phyloP scores from a whole-genome alignment of 2,797 vertebrate species.

The Rhabdophis nuchalis region DNA sequence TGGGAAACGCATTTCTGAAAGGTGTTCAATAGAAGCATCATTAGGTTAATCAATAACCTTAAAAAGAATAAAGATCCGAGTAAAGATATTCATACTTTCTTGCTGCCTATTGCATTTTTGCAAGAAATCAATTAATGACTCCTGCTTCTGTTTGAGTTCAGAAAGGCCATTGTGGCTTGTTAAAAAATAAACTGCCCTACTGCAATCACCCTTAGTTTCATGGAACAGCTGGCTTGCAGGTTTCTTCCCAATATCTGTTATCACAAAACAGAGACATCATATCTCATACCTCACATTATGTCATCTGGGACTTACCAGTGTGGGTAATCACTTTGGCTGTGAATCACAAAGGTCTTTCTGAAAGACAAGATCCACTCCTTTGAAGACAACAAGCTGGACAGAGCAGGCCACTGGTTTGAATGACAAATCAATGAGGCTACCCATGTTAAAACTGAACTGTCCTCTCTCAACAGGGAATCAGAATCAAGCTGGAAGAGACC shows the following conservation, averaged over 20 bases:
- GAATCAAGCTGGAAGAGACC: background rate
- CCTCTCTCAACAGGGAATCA: background rate
- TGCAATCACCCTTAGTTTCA: constrained; percentile 29
- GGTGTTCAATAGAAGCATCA: constrained; percentile 17
- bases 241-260: constrained; percentile 14
- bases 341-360: background rate
- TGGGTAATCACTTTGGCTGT: background rate
- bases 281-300: background rate
- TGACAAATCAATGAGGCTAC: background rate
- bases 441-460: background rate
- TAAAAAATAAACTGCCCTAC: constrained; percentile 21
- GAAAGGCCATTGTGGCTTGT: constrained; percentile 10
- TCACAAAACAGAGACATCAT: background rate
- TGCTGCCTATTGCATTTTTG: constrained; percentile 16
- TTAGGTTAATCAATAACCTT: constrained; percentile 28
- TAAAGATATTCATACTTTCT: constrained; percentile 2
- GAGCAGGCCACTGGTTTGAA: background rate
- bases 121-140: constrained; percentile 21
- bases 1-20: constrained; percentile 39
- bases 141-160: constrained; percentile 20
- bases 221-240: background rate
- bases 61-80: constrained; percentile 41
- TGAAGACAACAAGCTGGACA: background rate
- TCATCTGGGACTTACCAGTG: background rate
- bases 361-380: background rate